phyloP scores from a whole-genome alignment of 2,888 invertebrate genomes.

The Nasonovia ribisnigri region DNA sequence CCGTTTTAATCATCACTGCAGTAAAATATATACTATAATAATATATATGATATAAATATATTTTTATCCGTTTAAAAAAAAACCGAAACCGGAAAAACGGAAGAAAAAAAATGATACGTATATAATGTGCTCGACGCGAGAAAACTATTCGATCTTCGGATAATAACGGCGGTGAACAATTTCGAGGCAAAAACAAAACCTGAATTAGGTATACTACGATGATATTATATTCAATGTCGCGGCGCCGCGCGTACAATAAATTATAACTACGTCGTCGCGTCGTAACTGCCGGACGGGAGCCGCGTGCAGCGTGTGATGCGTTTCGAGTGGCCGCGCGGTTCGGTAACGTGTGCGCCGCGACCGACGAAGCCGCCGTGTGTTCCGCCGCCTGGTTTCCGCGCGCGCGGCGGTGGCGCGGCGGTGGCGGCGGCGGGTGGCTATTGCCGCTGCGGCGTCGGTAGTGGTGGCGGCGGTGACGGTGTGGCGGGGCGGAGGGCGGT shows the following conservation, averaged over 20 bases:
- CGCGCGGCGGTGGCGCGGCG: not conserved
- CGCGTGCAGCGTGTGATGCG: constrained; percentile 39
- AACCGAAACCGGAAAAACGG: not conserved
- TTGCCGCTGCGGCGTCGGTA: not conserved
- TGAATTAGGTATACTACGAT: not conserved
- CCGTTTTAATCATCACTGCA: not conserved
- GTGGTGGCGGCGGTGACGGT: not conserved
- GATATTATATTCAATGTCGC: not conserved
- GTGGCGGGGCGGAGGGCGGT: not conserved
- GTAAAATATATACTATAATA: not conserved
- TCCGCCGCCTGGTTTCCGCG: constrained; percentile 35
- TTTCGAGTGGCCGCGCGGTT: constrained; percentile 59
- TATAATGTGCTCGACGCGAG: not conserved
- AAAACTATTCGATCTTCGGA: not conserved
- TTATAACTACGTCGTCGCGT: constrained; percentile 11
- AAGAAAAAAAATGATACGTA: not conserved
- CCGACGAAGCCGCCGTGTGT: constrained; percentile 2
- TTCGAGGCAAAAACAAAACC: not conserved
- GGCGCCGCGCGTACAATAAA: not conserved
- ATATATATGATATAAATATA: not conserved
- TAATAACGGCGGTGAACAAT: not conserved
- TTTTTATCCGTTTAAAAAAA: not conserved
- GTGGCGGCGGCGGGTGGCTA: not conserved
- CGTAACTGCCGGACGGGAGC: not conserved
- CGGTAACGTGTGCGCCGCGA: constrained; percentile 56